phyloP scores from a whole-genome alignment of 2,888 invertebrate genomes.

The Syrphus vitripennis region DNA sequence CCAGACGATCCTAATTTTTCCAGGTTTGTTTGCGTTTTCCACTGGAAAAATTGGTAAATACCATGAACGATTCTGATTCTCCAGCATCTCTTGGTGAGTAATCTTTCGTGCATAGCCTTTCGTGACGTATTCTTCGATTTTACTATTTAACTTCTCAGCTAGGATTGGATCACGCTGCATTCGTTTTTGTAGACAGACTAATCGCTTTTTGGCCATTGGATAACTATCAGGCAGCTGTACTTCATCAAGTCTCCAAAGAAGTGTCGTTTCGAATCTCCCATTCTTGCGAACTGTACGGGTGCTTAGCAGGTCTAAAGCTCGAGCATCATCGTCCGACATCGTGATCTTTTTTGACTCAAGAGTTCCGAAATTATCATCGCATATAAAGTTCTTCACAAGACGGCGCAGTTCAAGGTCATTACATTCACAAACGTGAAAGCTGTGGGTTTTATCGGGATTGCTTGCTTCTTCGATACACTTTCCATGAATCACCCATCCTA shows the following conservation, averaged over 20 bases:
- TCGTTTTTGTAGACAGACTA: slow-evolving; percentile 44
- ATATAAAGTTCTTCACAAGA: neutral
- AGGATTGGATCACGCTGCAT: slow-evolving; percentile 9
- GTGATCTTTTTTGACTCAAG: neutral
- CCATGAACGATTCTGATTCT: slow-evolving; percentile 51
- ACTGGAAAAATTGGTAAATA: slow-evolving; percentile 73
- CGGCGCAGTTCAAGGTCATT: neutral
- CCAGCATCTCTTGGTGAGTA: slow-evolving; percentile 40
- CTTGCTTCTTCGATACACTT: neutral
- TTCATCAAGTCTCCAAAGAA: slow-evolving; percentile 1
- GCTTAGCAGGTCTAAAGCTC: neutral
- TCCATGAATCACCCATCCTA: slow-evolving; percentile 49
- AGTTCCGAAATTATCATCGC: neutral
- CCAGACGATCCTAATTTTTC: slow-evolving; percentile 72
- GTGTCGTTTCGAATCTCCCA: neutral
- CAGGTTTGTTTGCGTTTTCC: slow-evolving; percentile 71
- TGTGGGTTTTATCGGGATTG: neutral
- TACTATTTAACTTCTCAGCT: slow-evolving; percentile 18
- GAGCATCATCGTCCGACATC: neutral
- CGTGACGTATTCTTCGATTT: slow-evolving; percentile 50
- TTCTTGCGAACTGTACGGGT: neutral
- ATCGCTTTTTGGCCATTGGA: slow-evolving; percentile 48
- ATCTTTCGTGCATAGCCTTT: slow-evolving; percentile 66
- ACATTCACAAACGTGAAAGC: neutral
- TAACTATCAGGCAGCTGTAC: neutral